Conservation (phyloP, 2,888 invertebrate genomes). For the Tolmerus cingulatus region DNA sequence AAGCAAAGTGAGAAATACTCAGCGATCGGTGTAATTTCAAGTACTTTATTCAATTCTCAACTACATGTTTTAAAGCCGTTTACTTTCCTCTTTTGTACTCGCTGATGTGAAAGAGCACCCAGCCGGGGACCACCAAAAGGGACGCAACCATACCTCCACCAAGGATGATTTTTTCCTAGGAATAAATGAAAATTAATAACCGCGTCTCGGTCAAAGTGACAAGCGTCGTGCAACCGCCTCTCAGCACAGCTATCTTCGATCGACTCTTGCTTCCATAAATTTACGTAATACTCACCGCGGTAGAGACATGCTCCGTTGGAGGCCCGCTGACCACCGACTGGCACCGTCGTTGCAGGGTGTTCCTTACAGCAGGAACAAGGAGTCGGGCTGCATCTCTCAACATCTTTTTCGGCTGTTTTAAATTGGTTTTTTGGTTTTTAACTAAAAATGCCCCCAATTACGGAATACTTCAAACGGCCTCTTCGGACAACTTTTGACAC, state of each 20-base stretch:
- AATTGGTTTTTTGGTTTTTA: background rate
- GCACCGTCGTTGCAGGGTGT: slow-evolving; percentile 57
- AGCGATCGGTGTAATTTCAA: background rate
- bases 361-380: slow-evolving; percentile 58
- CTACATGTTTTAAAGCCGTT: slow-evolving; percentile 42
- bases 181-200: slow-evolving; percentile 27
- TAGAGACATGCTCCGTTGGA: slow-evolving; percentile 57
- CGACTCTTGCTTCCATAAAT: slow-evolving; percentile 37
- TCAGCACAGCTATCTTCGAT: background rate
- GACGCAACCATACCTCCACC: slow-evolving; percentile 58
- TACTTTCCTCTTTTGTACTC: slow-evolving; percentile 58
- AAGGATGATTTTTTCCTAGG: slow-evolving; percentile 58
- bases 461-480: background rate
- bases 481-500: background rate
- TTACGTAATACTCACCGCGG: slow-evolving; percentile 61
- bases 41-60: background rate
- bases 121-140: slow-evolving; percentile 55
- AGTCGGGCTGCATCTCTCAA: slow-evolving; percentile 54
- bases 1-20: background rate
- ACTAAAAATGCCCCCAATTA: background rate
- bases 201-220: background rate
- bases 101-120: slow-evolving; percentile 59
- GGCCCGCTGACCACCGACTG: slow-evolving; percentile 61
- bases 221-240: background rate
- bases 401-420: background rate